Percentiles rank a stretch among this genome's conserved stretches.
Conservation (phyloP, 2,888 invertebrate species). For the Peribatodes rhomboidaria region DNA sequence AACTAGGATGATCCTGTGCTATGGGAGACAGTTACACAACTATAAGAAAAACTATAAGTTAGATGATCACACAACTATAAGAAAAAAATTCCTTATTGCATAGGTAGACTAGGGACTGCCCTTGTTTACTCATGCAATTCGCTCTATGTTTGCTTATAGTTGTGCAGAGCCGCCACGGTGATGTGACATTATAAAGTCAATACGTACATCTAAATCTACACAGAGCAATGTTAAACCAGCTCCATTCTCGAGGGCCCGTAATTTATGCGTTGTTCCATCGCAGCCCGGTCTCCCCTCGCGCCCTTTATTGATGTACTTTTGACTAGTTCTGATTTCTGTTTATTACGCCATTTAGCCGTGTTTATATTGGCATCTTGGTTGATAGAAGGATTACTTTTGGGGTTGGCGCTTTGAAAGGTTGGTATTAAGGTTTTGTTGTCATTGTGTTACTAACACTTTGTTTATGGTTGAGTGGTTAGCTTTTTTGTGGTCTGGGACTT, state of each 20-base stretch:
- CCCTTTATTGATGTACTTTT: slow-evolving; percentile 82
- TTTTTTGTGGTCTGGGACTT: background rate
- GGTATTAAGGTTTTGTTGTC: too few relatives aligned
- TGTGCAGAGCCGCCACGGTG: too few relatives aligned
- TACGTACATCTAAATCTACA: slow-evolving; percentile 9
- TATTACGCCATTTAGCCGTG: slow-evolving; percentile 76
- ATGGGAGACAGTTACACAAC: too few relatives aligned
- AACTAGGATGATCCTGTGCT: too few relatives aligned
- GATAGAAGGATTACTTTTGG: slow-evolving; percentile 37
- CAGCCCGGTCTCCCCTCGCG: slow-evolving; percentile 61
- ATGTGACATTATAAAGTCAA: background rate
- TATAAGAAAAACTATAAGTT: too few relatives aligned
- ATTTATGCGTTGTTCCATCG: slow-evolving; percentile 72
- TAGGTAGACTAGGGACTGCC: too few relatives aligned
- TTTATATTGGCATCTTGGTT: slow-evolving; percentile 65
- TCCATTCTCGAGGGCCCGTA: slow-evolving; percentile 43
- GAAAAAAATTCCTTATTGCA: too few relatives aligned
- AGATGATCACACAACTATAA: too few relatives aligned
- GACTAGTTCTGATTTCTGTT: slow-evolving; percentile 81
- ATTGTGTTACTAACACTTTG: background rate
- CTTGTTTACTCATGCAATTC: too few relatives aligned
- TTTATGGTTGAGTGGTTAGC: background rate
- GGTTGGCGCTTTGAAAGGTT: background rate
- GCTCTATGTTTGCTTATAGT: too few relatives aligned
- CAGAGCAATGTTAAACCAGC: slow-evolving; percentile 16